phyloP scores from a whole-genome alignment of 2,888 invertebrate species.

The Acrobasis suavella region DNA sequence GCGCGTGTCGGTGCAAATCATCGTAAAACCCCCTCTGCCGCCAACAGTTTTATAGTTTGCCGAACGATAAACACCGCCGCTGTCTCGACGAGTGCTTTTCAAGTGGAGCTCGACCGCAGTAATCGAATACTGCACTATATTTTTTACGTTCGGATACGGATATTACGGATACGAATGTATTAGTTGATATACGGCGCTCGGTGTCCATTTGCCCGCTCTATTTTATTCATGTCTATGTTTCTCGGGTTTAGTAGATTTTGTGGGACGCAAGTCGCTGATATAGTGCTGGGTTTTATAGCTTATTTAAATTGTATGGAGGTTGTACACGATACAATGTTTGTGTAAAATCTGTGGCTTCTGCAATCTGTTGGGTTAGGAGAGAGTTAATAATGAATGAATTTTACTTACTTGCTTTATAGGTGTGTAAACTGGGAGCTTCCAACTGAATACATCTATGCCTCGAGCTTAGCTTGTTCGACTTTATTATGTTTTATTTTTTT shows the following conservation, averaged over 20 bases:
- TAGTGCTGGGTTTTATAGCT: constrained; percentile 1
- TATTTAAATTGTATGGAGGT: constrained; percentile 6
- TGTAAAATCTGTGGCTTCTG: neutral
- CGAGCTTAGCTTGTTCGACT: no score
- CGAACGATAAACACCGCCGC: constrained; percentile 34
- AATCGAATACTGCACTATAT: constrained; percentile 31
- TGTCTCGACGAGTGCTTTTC: constrained; percentile 29
- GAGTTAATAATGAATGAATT: neutral
- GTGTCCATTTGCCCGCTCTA: constrained; percentile 21
- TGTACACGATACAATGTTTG: neutral
- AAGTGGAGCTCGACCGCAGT: constrained; percentile 21
- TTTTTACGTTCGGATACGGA: constrained; percentile 14
- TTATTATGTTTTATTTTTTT: no score
- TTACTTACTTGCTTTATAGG: neutral
- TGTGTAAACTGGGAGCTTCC: neutral
- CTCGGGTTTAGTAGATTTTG: constrained; percentile 4
- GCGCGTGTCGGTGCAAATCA: constrained; percentile 22
- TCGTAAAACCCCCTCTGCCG: constrained; percentile 28
- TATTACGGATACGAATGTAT: constrained; percentile 11
- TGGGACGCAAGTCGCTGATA: neutral
- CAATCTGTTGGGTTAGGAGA: neutral
- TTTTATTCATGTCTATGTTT: constrained; percentile 18
- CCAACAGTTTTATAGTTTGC: constrained; percentile 37
- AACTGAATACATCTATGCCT: no score
- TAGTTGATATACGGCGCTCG: constrained; percentile 15